Evolutionary conservation across 2,113 vertebrate genomes (phyloP), one percentile per base, ranked within the genome.

Genomic region (Cheirogaleus medius): DNA sequence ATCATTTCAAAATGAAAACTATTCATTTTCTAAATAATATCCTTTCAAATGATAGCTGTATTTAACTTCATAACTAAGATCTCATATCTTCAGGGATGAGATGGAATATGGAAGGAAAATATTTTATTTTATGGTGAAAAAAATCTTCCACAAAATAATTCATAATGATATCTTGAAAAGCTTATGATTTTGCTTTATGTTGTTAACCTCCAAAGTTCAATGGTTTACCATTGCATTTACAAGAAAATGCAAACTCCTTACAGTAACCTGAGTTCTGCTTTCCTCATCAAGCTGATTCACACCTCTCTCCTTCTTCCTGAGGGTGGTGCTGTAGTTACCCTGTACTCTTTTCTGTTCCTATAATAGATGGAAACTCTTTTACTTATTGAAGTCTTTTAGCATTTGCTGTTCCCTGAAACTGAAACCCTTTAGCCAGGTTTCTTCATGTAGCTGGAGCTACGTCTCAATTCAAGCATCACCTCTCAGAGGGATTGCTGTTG

Each of bases 1-100:
- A 69, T 87, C 17, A 83, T 64, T 89, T 80, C 13, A 58, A 91
- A 94, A 78, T 69, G 29, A n/a, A 88, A 95, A 90, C 18, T 56
- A 29, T 83, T 74, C 84, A 49, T 77, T 84, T 95, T 73, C 39
- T 25, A 84, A 94, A 56, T 71, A 34, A 56, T 83, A 76, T 85
- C 27, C 4, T 92, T 92, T 76, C 25, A 56, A 82, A 37, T 90
- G 89, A 92, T 68, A 60, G 7, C 39, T 91, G 23, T 42, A 80
- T 29, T 83, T 95, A 71, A 76, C 80, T 82, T 93, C 37, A 58
- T 84, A 91, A 82, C 23, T 84, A 60, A 87, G 20, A 47, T 71
- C 34, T 73, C 37, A 77, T 73, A 64, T 44, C 29, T 87, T 85
- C 21, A 85, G n/a, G 39, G 29, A 58, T 89, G 20, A 87, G 29